Evolutionary conservation across 1,140 invertebrate species (phyloP), one percentile per base, ranked within the genome.

Genomic region (Eumaeus atala): DNA sequence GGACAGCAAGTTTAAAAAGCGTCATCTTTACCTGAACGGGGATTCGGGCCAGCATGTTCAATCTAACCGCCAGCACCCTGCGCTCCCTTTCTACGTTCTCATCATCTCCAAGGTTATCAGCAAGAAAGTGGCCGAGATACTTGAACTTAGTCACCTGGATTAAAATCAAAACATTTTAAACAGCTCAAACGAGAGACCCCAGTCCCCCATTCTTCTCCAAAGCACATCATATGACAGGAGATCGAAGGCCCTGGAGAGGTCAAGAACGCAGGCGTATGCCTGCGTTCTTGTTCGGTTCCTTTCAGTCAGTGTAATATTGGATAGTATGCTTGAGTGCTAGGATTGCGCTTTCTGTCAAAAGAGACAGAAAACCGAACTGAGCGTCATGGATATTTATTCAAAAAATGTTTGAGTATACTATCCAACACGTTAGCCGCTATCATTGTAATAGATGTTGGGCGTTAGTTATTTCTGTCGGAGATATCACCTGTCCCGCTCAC

Each of bases 141-240:
- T n/a, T n/a, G n/a, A n/a, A n/a, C n/a, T n/a, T n/a, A n/a, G n/a
- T n/a, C n/a, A n/a, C n/a, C n/a, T n/a, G n/a, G n/a, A n/a, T n/a
- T n/a, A 44, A 16, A 7, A 37, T 37, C 8, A 10, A 37, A 60
- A 69, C 33, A 51, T 48, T 49, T 18, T 53, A 33, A 36, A 16
- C 12, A 58, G 6, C 2, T 37, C 51, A 18, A 40, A 17, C 57
- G 47, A 42, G 17, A 57, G 44, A 16, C 21, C 3, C 17, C 9
- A 4, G 14, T 16, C 14, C 10, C 14, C 35, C 35, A 40, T 17
- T 16, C 38, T 16, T 40, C 35, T 37, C 17, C 36, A 51, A 9
- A 51, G 33, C 35, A 51, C 50, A 51, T 51, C 50, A n/a, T 51
- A 51, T 4, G 7, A 37, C n/a, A n/a, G n/a, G n/a, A 14, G 17